Conservation (phyloP, 2,113 vertebrate genomes). For the Tamias sibiricus region DNA sequence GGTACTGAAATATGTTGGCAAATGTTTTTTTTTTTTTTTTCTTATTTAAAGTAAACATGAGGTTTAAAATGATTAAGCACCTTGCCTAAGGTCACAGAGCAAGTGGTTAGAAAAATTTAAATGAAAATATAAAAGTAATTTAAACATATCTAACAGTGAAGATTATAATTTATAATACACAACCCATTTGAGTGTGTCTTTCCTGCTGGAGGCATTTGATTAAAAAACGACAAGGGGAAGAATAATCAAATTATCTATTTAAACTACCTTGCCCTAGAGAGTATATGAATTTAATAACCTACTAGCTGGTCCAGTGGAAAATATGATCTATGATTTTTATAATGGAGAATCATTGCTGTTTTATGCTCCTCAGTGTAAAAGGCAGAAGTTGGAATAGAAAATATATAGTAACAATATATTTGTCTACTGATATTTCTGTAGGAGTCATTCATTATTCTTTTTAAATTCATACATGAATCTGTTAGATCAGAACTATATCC, state of each 20-base stretch:
- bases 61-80: background rate
- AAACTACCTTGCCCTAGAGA: constrained; percentile 63
- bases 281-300: constrained; percentile 69
- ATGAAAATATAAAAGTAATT: constrained; percentile 71
- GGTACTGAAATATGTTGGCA: background rate
- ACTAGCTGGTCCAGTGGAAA: constrained; percentile 23
- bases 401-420: background rate
- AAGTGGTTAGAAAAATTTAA: constrained; percentile 55
- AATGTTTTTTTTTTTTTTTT: constrained; percentile 12
- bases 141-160: constrained; percentile 59
- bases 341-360: background rate
- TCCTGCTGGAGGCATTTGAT: constrained; percentile 74
- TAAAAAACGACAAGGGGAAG: constrained; percentile 72
- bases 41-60: background rate
- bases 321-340: constrained; percentile 49
- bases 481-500: background rate
- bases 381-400: background rate
- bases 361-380: background rate
- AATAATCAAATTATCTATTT: constrained; percentile 78
- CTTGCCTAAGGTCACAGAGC: constrained; percentile 61
- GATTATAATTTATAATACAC: constrained; percentile 64
- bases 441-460: background rate
- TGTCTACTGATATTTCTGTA: constrained; percentile 4
- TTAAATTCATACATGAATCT: background rate
- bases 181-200: constrained; percentile 43